Evolutionary conservation across 2,888 invertebrate species (phyloP), one percentile per base, ranked within the genome.

Genomic region (Axea sp.): DNA sequence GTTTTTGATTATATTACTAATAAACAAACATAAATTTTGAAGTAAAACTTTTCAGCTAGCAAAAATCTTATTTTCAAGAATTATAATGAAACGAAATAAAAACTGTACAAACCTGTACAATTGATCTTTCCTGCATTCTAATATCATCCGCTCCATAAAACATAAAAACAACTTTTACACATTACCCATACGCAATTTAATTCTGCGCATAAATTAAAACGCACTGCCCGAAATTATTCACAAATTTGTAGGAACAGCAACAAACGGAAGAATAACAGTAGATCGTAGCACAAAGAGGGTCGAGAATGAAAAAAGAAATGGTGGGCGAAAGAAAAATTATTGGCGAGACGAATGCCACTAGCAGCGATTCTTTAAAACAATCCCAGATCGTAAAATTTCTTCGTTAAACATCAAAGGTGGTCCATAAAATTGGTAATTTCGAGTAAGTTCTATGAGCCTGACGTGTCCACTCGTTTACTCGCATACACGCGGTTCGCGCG

Each of bases 371-470:
- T 83, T 85, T 83, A 84, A 86, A 84, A 86, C 86, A 86, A 86
- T 84, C 82, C 80, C 78, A 78, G 76, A 80, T 85, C 86, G 83
- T 86, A 86, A 86, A 85, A 81, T 86, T 83, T 84, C 82, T 85
- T 84, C 85, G 82, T 85, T 84, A 85, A 85, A 85, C 84, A 82
- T 85, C 86, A 85, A 85, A 84, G 85, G 84, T 85, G 82, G 81
- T 79, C 82, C 84, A 84, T 86, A 86, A 86, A 86, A 85, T 86
- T 81, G 83, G 83, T 80, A 83, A 84, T 85, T 82, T 81, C 80
- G 81, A 76, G 79, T 78, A 78, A 78, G 77, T 75, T 72, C 79
- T 75, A 65, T 73, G 76, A 76, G 74, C 67, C 67, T 55, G 65
- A 73, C 60, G 73, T 64, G 57, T 62, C 41, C 60, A 57, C 59